These are phyloP conservation scores for Florisuga fusca DNA, from an alignment of 2,797 vertebrate species.

Conservation along the genomic window DNA sequence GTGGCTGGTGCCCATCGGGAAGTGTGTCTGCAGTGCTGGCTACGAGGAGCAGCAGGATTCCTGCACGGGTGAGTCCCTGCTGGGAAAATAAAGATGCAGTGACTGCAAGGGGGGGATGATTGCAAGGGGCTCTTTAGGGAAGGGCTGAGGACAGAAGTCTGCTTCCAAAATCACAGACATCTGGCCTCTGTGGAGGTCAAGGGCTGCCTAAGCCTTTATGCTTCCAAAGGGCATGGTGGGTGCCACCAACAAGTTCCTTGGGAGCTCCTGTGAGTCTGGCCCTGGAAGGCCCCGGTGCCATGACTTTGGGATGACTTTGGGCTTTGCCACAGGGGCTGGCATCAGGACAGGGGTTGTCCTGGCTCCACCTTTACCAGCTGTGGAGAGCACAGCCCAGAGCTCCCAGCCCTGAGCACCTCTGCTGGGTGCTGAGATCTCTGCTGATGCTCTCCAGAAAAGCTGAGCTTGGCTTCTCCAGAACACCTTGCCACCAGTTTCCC, in stretches of 20 bases:
- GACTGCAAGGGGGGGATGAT: not conserved
- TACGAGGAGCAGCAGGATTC: conserved; percentile 91
- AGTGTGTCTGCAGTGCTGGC: conserved; percentile 93
- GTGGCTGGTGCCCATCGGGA: conserved; percentile 97
- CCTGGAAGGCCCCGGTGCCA: not conserved
- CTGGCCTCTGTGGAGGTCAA: not conserved
- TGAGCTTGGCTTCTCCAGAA: not conserved
- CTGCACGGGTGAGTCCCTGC: conserved; percentile 88
- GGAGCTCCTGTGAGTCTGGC: not conserved
- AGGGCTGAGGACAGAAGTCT: not conserved
- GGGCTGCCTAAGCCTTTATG: not conserved
- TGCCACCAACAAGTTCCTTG: not conserved
- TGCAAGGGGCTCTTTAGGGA: not conserved
- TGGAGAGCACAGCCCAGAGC: rapidly evolving
- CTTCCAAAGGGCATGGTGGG: not conserved
- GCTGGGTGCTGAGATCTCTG: not conserved
- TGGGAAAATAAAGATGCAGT: too few relatives aligned
- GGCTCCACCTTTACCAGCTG: not conserved
- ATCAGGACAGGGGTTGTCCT: not conserved
- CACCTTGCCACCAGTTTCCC: rapidly evolving
- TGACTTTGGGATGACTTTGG: not conserved
- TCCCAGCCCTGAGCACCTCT: not conserved
- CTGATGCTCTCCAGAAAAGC: not conserved
- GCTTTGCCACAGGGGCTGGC: not conserved
- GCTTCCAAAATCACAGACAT: not conserved